These are phyloP conservation scores for Strongylocentrotus purpuratus DNA, from an alignment of 35 echinoderm and acorn worm genomes.

Conservation along the genomic window DNA sequence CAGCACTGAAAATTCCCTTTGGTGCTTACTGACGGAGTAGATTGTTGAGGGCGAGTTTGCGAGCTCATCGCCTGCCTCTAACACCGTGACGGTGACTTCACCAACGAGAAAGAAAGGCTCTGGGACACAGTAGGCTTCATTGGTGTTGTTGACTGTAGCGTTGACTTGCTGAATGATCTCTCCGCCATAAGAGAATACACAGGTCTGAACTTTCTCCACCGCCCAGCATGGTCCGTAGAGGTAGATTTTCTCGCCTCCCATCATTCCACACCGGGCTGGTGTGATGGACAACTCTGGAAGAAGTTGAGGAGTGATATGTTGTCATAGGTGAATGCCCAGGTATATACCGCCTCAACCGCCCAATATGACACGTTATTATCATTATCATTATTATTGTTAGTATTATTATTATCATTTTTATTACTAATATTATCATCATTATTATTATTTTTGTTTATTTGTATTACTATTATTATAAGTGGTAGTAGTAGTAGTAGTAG, in stretches of 20 bases:
- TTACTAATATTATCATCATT: no score
- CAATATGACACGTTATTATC: no score
- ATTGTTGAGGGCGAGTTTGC: background rate
- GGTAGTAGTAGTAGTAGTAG: no score
- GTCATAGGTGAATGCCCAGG: no score
- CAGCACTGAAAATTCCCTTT: no score
- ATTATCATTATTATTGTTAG: no score
- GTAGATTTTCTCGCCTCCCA: conserved; percentile 61
- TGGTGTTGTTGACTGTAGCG: conserved; percentile 18
- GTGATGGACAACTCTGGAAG: background rate
- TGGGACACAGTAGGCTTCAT: conserved; percentile 65
- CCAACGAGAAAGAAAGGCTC: conserved; percentile 72
- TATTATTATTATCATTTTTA: no score
- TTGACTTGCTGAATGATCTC: conserved; percentile 46
- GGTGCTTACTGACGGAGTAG: background rate
- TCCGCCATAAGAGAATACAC: conserved; percentile 32
- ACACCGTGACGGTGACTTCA: conserved; percentile 37
- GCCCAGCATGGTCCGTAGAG: conserved; percentile 63
- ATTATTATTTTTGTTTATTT: no score
- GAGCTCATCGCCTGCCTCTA: background rate
- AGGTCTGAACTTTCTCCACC: background rate
- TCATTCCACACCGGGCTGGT: conserved; percentile 53
- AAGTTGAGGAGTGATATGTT: background rate
- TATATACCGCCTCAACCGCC: no score
- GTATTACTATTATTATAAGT: no score